A percentile compares a stretch with the other conserved stretches of the same genome.
Evolutionary conservation across 2,797 vertebrate genomes (phyloP).

Genomic region (Heteromormyrus szaboi): DNA sequence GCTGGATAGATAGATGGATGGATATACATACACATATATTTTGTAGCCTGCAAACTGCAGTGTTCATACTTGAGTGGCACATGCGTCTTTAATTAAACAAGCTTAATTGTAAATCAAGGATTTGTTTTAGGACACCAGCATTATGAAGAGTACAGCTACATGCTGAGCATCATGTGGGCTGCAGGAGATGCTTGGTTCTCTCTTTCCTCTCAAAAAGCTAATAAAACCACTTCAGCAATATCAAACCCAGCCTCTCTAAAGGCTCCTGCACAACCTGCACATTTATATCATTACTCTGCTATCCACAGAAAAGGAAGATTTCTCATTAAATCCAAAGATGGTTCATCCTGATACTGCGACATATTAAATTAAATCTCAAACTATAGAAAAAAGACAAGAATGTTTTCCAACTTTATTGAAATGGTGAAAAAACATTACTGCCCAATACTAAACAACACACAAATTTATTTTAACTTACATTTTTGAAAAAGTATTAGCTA

Average conservation of each 20-base stretch:
- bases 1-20: background rate
- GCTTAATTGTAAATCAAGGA: background rate
- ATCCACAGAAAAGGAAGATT: background rate
- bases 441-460: background rate
- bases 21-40: background rate
- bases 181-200: background rate
- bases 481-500: background rate
- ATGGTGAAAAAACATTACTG: background rate
- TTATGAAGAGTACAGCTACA: background rate
- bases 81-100: background rate
- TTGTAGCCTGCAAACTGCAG: background rate
- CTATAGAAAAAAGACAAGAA: background rate
- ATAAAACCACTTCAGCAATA: background rate
- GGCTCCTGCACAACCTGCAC: background rate
- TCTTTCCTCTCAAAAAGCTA: background rate
- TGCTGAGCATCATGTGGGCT: background rate
- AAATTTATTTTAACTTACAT: background rate
- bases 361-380: background rate
- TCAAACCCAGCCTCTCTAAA: background rate
- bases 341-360: background rate
- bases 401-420: background rate
- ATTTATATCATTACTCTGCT: background rate
- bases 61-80: background rate
- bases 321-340: background rate
- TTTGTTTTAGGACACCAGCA: background rate